Percentiles rank a stretch among this genome's conserved stretches.
Evolutionary conservation across 92 coral and sea anemone genomes (phyloP).

Genomic region (Micromussa lordhowensis): DNA sequence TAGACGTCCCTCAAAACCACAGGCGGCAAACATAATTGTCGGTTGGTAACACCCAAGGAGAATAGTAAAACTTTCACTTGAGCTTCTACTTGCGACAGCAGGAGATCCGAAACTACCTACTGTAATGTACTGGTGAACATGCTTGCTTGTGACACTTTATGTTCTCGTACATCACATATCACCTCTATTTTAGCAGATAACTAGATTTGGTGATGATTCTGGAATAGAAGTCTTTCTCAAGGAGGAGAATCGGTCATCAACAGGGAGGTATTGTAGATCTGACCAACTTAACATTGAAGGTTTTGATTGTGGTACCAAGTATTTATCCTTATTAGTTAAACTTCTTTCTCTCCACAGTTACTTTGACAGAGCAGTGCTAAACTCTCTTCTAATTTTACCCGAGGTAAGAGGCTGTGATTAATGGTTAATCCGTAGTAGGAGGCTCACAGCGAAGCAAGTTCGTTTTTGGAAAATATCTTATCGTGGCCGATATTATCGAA

Average conservation of each 20-base stretch:
- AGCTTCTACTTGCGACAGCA: too few relatives aligned
- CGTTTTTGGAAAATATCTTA: too few relatives aligned
- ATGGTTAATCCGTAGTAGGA: too few relatives aligned
- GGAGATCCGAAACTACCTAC: too few relatives aligned
- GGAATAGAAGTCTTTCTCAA: slow-evolving; percentile 17
- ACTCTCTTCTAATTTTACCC: slow-evolving; percentile 17
- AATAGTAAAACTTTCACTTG: too few relatives aligned
- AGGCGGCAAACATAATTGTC: too few relatives aligned
- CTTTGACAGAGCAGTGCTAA: slow-evolving; percentile 38
- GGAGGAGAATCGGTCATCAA: slow-evolving; percentile 33
- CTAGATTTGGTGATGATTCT: not conserved
- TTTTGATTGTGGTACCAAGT: not conserved
- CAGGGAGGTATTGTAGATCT: slow-evolving; percentile 15
- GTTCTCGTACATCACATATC: not conserved
- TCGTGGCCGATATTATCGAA: too few relatives aligned
- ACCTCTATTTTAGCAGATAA: slow-evolving; percentile 2
- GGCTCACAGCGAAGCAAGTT: too few relatives aligned
- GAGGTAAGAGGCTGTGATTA: slow-evolving; percentile 22
- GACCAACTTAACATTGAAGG: not conserved
- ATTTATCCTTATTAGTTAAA: not conserved
- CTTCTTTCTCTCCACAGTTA: slow-evolving; percentile 3
- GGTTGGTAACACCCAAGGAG: too few relatives aligned
- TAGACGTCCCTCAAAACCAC: too few relatives aligned
- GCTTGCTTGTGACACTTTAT: not conserved
- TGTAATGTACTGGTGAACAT: too few relatives aligned